phyloP scores from a whole-genome alignment of 2,888 invertebrate species.

The Rapana venosa region DNA sequence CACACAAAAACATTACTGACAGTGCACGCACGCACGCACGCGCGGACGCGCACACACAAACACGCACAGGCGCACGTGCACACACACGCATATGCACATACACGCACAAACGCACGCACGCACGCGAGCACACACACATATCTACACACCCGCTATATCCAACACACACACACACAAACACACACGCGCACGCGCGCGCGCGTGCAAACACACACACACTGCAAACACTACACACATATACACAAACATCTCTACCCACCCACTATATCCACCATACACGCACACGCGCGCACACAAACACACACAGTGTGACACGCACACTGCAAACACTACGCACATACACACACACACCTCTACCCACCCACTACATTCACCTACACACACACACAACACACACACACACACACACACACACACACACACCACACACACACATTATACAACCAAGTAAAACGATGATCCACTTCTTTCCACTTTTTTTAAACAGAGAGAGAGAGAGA shows the following conservation, averaged over 20 bases:
- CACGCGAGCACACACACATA: neutral
- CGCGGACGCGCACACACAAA: neutral
- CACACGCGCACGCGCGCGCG: no score
- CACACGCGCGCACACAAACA: neutral
- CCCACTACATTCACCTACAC: no score
- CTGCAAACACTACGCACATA: no score
- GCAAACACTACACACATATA: no score
- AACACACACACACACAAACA: no score
- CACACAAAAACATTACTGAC: neutral
- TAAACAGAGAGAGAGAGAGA: neutral
- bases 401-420: neutral
- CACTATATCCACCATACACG: no score
- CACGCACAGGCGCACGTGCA: slow-evolving; percentile 18
- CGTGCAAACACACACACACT: no score
- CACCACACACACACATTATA: no score
- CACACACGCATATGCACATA: neutral
- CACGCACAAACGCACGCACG: neutral
- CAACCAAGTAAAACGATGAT: no score
- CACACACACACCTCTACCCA: neutral
- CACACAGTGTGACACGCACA: neutral
- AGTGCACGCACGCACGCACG: neutral
- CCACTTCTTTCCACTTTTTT: neutral
- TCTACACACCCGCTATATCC: no score
- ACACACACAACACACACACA: neutral
- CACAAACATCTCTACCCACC: no score